phyloP scores from a whole-genome alignment of 2,888 invertebrate genomes.

The Rutpela maculata region DNA sequence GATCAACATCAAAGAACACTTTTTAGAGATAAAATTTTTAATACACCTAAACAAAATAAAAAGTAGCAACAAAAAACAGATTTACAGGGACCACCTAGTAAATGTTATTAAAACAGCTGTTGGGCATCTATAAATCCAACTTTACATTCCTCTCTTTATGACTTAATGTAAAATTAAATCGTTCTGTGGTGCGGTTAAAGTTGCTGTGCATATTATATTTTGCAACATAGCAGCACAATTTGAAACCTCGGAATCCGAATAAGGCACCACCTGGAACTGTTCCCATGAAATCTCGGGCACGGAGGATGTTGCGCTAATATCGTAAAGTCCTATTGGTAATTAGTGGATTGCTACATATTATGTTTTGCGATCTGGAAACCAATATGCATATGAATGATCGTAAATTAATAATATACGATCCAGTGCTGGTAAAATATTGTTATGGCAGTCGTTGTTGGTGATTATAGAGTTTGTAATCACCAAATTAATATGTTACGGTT shows the following conservation, averaged over 20 bases:
- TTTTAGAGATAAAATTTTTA: no score
- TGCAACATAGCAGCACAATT: conserved; percentile 17
- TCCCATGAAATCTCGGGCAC: conserved; percentile 31
- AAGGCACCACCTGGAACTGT: conserved; percentile 50
- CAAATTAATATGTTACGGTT: neutral
- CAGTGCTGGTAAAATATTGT: neutral
- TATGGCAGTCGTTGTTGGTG: neutral
- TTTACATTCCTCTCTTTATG: conserved; percentile 37
- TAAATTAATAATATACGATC: conserved; percentile 15
- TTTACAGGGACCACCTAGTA: conserved; percentile 24
- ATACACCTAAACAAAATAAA: neutral
- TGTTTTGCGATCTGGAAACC: conserved; percentile 5
- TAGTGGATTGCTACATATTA: conserved; percentile 42
- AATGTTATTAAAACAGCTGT: conserved; percentile 9
- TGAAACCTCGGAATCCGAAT: conserved; percentile 19
- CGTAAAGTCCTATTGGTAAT: conserved; percentile 50
- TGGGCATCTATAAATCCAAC: conserved; percentile 29
- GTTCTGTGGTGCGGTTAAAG: conserved; percentile 27
- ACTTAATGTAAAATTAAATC: conserved; percentile 31
- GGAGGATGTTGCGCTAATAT: conserved; percentile 28
- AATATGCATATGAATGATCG: conserved; percentile 14
- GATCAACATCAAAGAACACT: no score
- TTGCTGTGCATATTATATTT: conserved; percentile 22
- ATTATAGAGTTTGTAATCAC: neutral
- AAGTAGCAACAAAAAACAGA: neutral